Percentiles rank a stretch among this genome's conserved stretches.
Conservation (phyloP, 2,113 vertebrate species). For the Emydocephalus ijimae region DNA sequence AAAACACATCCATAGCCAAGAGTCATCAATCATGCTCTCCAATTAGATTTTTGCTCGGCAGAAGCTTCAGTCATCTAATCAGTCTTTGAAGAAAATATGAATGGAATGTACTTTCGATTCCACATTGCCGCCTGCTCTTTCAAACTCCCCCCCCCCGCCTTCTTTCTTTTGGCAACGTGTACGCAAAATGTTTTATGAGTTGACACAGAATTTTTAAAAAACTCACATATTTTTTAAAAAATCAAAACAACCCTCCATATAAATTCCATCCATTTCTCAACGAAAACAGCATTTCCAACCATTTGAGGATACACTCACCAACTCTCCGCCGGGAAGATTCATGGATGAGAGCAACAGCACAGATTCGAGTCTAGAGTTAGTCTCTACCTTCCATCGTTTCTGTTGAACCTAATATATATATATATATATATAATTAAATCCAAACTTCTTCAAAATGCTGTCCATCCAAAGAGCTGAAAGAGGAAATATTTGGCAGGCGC, state of each 20-base stretch:
- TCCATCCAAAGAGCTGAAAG: not conserved
- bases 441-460: not conserved
- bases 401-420: conserved; percentile 83
- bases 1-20: too few relatives aligned
- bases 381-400: conserved; percentile 97
- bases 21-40: too few relatives aligned
- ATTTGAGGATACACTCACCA: conserved; percentile 73
- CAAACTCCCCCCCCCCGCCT: too few relatives aligned
- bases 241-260: not conserved
- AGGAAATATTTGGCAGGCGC: not conserved
- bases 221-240: not conserved
- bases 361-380: conserved; percentile 90
- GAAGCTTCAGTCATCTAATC: too few relatives aligned
- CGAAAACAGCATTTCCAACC: not conserved
- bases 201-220: too few relatives aligned
- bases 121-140: too few relatives aligned
- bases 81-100: too few relatives aligned
- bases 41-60: too few relatives aligned
- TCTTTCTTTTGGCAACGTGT: too few relatives aligned
- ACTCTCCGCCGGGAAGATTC: conserved; percentile 93
- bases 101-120: too few relatives aligned
- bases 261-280: not conserved
- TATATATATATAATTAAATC: not conserved
- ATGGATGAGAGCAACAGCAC: conserved; percentile 89
- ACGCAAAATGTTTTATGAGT: too few relatives aligned